Evolutionary conservation across 2,113 vertebrate species (phyloP).

Genomic region (Candoia aspera): DNA sequence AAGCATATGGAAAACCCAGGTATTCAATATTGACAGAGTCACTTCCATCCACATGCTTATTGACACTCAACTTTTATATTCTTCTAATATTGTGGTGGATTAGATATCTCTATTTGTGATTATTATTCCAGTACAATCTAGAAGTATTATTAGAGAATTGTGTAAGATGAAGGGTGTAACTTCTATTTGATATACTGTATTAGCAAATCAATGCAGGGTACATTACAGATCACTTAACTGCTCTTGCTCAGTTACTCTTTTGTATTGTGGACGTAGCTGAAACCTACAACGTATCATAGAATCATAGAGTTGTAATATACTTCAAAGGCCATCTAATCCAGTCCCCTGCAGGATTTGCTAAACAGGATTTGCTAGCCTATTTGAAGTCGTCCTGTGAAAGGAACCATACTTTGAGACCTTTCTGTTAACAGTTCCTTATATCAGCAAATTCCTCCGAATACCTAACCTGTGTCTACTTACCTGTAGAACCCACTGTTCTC

Average conservation of each 20-base stretch:
- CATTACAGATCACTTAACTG: background rate
- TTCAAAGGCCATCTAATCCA: too few species aligned
- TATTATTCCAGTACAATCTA: background rate
- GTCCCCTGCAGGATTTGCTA: background rate
- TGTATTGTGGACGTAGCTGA: background rate
- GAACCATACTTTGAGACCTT: background rate
- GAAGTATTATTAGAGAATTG: background rate
- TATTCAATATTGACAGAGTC: background rate
- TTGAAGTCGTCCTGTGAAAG: background rate
- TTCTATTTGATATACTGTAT: background rate
- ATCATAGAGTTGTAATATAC: background rate
- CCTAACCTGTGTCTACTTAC: background rate
- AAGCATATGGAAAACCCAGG: background rate
- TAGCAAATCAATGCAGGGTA: background rate
- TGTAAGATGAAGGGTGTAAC: background rate
- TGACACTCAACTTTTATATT: background rate
- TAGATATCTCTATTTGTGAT: background rate
- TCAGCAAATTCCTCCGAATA: background rate
- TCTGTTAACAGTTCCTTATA: background rate
- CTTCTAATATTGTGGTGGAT: background rate
- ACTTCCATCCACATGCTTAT: background rate
- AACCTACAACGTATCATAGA: background rate
- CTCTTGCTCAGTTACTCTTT: background rate
- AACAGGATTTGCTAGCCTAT: background rate
- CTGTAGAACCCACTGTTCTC: background rate